Evolutionary conservation across 2,888 invertebrate genomes (phyloP), one percentile per base, ranked within the genome.

Genomic region (Gastrophysa polygoni): DNA sequence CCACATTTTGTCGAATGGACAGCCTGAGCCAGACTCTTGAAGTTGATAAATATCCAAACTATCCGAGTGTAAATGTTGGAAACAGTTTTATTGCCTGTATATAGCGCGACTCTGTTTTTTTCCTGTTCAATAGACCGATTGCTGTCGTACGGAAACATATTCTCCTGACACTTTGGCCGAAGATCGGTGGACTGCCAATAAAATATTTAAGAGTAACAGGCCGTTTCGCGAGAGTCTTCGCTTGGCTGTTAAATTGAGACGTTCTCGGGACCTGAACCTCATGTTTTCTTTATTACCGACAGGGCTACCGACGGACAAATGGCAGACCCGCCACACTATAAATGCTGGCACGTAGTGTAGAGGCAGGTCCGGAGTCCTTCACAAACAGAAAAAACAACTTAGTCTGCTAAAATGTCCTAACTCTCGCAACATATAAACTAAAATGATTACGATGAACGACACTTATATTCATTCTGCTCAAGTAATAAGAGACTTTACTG

Each of bases 241-340:
- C 52, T 51, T 59, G 52, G 48, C 60, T 54, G 58, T 69, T 68
- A 66, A 71, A 71, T 66, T 66, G 64, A 67, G 66, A 65, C 57
- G 66, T 65, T 62, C 62, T 49, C 65, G 66, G 55, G 57, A 69
- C 65, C 61, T 47, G 63, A 52, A 59, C n/a, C 62, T 61, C 63
- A 65, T 70, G 68, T 70, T 70, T 70, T 68, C 68, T 68, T 70
- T 68, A 68, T 70, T 54, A 67, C 61, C 57, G 50, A 57, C 59
- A 58, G 58, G 59, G 67, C 68, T 56, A 67, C 60, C 57, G 54
- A 51, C 57, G 60, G 59, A 61, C 64, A 62, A 59, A 59, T 64
- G 50, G 57, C 47, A 58, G 29, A 51, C 11, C 56, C 56, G 29
- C 32, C 52, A 17, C 44, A 11, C 47, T 21, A 52, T 57, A 46